Evolutionary conservation across 2,113 vertebrate species (phyloP), one percentile per base, ranked within the genome.

Genomic region (Macrotus californicus): DNA sequence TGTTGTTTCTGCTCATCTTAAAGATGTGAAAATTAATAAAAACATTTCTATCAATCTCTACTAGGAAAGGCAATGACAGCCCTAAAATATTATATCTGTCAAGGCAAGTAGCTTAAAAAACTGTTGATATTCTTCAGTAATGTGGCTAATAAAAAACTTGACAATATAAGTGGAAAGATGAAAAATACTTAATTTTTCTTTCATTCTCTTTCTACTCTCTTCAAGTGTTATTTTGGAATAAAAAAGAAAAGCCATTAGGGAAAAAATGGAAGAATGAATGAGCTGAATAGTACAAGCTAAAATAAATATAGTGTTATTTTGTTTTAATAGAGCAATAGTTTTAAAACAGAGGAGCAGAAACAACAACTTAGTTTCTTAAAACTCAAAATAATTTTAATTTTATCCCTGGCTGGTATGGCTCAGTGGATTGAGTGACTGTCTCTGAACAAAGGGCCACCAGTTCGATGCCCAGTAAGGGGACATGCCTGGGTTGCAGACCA

Each of bases 341-440:
- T 85, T 77, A 8, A 87, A 88, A 93, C 10, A 36, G n/a, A 88
- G 21, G 13, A 91, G 2, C 7, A 80, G 48, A 13, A 70, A 94
- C 6, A 76, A 16, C 50, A 52, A 48, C 29, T 92, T 56, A 22
- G 34, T 75, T 87, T 81, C 70, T 21, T 59, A 75, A 93, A 81
- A 75, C n/a, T 92, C 50, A 66, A 67, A 67, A 39, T 81, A 66
- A 84, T 79, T 85, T 85, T 69, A 90, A 73, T 81, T 93, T 87
- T 81, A 76, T 59, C 56, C 21, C 21, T 59, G 56, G 21, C 56
- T 59, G 56, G 9, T 59, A 22, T 24, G 56, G 56, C 56, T 59
- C 56, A 59, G 56, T 59, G 56, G 56, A 59, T 59, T 59, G 56
- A 59, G 56, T 59, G 56, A 8, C 22, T 3, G 1, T 22, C 56